A percentile compares a stretch with the other conserved stretches of the same genome.
phyloP scores from a whole-genome alignment of 2,797 vertebrate genomes.

The Hydrocynus forskahlii region DNA sequence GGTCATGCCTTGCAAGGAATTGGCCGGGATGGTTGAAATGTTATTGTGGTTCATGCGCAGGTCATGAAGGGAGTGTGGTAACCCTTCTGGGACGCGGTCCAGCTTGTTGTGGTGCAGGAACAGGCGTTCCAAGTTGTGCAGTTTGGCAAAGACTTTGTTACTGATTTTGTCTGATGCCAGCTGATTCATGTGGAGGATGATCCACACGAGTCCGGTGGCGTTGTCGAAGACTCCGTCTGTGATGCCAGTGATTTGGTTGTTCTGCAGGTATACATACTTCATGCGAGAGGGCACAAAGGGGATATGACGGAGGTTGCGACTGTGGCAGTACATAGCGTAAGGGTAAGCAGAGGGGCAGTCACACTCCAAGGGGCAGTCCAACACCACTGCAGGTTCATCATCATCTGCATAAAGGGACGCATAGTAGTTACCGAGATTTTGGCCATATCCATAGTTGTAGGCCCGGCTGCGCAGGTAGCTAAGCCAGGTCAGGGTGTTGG shows the following conservation, averaged over 20 bases:
- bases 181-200: slow-evolving; percentile 88
- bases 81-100: slow-evolving; percentile 82
- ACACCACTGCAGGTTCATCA: slow-evolving; percentile 65
- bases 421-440: slow-evolving; percentile 66
- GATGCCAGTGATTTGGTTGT: slow-evolving; percentile 89
- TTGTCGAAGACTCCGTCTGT: slow-evolving; percentile 90
- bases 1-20: slow-evolving; percentile 81
- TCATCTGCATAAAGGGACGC: slow-evolving; percentile 60
- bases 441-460: slow-evolving; percentile 63
- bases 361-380: slow-evolving; percentile 92
- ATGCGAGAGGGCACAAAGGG: slow-evolving; percentile 90
- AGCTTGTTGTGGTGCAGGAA: slow-evolving; percentile 91
- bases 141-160: slow-evolving; percentile 85
- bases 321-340: slow-evolving; percentile 92
- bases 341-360: slow-evolving; percentile 87
- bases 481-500: slow-evolving; percentile 71
- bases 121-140: slow-evolving; percentile 86
- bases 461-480: slow-evolving; percentile 67
- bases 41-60: slow-evolving; percentile 87
- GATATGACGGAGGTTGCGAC: slow-evolving; percentile 88
- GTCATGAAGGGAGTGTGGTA: slow-evolving; percentile 87
- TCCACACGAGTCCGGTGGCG: slow-evolving; percentile 89
- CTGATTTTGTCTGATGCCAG: slow-evolving; percentile 89
- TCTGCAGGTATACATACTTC: slow-evolving; percentile 93
- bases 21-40: slow-evolving; percentile 80